These are phyloP conservation scores for Bradypus variegatus DNA, from an alignment of 2,797 vertebrate species.

Conservation along the genomic window DNA sequence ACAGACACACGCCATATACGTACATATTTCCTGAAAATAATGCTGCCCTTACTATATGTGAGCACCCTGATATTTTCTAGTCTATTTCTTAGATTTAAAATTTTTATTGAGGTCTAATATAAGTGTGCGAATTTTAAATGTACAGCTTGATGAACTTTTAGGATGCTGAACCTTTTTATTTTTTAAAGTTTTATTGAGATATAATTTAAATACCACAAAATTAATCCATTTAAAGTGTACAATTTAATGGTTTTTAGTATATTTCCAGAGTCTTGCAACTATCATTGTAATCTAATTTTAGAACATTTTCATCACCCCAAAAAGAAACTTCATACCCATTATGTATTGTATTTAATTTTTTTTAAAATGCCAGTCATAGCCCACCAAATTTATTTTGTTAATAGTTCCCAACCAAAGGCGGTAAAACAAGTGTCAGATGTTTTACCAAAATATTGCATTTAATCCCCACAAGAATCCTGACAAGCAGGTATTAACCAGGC, in stretches of 20 bases:
- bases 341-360: not conserved
- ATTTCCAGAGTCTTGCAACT: not conserved
- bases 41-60: not conserved
- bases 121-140: not conserved
- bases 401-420: not conserved
- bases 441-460: not conserved
- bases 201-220: not conserved
- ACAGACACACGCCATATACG: too few relatives aligned
- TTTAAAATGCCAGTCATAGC: not conserved
- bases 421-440: not conserved
- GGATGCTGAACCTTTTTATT: not conserved
- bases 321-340: not conserved
- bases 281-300: not conserved
- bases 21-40: not conserved
- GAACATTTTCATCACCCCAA: not conserved
- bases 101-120: not conserved
- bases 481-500: not conserved
- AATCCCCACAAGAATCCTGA: not conserved
- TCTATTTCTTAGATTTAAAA: not conserved
- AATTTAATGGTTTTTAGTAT: not conserved
- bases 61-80: not conserved
- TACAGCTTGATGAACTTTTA: not conserved
- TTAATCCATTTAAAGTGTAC: not conserved
- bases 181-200: not conserved
- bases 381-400: not conserved